Conservation (phyloP, 2,888 invertebrate species). For the Desoria tigrina region DNA sequence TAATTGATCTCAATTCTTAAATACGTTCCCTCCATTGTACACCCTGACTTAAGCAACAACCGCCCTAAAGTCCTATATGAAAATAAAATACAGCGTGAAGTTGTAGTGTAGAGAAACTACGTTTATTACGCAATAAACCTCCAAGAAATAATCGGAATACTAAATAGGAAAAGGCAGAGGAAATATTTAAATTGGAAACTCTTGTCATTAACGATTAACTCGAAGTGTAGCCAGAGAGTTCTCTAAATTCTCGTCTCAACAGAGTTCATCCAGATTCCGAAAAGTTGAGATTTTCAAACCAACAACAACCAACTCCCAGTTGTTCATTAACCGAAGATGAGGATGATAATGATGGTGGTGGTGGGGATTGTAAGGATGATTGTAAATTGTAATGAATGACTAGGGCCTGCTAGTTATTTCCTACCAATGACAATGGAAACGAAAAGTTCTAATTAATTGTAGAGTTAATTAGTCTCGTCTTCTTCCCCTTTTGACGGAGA, state of each 20-base stretch:
- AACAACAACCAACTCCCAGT: conserved; percentile 25
- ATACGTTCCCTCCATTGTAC: background rate
- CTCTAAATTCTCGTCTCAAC: too few relatives aligned
- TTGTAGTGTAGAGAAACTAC: too few relatives aligned
- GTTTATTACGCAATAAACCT: conserved; percentile 6
- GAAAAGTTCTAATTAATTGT: conserved; percentile 49
- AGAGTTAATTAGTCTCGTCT: conserved; percentile 49
- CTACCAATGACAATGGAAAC: too few relatives aligned
- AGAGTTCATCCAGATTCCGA: too few relatives aligned
- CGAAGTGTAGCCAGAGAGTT: background rate
- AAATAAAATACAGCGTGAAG: background rate
- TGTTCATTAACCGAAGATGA: conserved; percentile 41
- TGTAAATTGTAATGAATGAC: too few relatives aligned
- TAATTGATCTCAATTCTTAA: conserved; percentile 54
- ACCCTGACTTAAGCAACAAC: background rate
- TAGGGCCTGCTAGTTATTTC: too few relatives aligned
- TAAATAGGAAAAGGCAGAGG: conserved; percentile 19
- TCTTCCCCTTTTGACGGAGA: background rate
- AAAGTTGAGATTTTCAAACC: too few relatives aligned
- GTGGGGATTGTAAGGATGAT: too few relatives aligned
- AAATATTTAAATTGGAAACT: conserved; percentile 46
- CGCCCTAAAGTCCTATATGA: background rate
- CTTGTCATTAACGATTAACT: conserved; percentile 21
- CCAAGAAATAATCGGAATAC: background rate
- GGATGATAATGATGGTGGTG: conserved; percentile 33